Percentiles rank a stretch among this genome's conserved stretches.
Evolutionary conservation across 1,140 invertebrate genomes (phyloP).

Genomic region (Thereuonema tuberculata): DNA sequence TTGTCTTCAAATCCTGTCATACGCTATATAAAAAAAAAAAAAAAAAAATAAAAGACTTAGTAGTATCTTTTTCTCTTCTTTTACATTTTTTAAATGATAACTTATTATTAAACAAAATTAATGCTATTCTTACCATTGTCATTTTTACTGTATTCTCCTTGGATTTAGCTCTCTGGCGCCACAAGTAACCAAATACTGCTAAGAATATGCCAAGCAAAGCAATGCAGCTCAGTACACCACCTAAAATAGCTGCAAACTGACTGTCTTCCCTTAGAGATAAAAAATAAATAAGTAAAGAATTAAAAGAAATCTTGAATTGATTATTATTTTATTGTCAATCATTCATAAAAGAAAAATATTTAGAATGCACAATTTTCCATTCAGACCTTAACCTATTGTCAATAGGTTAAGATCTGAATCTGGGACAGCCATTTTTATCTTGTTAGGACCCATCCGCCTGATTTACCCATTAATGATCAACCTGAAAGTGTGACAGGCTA

Average conservation of each 20-base stretch:
- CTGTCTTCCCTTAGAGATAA: not conserved
- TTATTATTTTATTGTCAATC: too few relatives aligned
- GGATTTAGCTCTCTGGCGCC: conserved; percentile 55
- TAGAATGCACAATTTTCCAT: too few relatives aligned
- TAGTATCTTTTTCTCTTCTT: not conserved
- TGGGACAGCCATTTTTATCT: too few relatives aligned
- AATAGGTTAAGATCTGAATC: too few relatives aligned
- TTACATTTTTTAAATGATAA: too few relatives aligned
- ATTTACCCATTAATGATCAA: too few relatives aligned
- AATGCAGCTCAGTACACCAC: conserved; percentile 43
- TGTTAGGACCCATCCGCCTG: too few relatives aligned
- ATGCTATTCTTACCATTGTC: conserved; percentile 74
- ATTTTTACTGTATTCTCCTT: conserved; percentile 84
- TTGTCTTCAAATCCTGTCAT: conserved; percentile 62
- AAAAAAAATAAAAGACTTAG: conserved; percentile 9
- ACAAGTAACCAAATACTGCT: conserved; percentile 46
- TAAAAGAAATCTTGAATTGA: too few relatives aligned
- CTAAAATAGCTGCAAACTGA: conserved; percentile 48
- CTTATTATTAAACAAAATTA: too few relatives aligned
- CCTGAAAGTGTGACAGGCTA: too few relatives aligned
- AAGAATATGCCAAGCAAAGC: conserved; percentile 48
- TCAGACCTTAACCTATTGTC: too few relatives aligned
- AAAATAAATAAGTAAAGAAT: not conserved
- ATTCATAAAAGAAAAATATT: too few relatives aligned
- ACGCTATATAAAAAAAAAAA: conserved; percentile 24